A percentile compares a stretch with the other conserved stretches of the same genome.
These are phyloP conservation scores for Acanthurus tractus DNA, from an alignment of 2,797 vertebrate species.

Conservation along the genomic window DNA sequence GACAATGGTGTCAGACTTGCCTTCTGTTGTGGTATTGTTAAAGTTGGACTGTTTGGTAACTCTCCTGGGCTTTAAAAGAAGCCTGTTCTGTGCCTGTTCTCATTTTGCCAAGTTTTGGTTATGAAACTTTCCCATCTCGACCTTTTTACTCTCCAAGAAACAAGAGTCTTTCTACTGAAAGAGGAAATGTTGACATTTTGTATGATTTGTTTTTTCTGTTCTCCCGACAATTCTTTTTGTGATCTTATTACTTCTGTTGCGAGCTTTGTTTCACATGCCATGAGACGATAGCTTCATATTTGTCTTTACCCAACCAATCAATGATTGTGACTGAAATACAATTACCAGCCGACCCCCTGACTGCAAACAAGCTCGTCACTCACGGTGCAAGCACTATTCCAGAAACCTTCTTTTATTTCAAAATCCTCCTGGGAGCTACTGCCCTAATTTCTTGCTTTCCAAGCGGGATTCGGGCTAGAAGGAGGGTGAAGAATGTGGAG, in stretches of 20 bases:
- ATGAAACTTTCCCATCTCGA: constrained; percentile 3
- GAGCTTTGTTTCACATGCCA: constrained; percentile 30
- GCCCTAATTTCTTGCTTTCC: constrained; percentile 78
- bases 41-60: background rate
- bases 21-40: constrained; percentile 5
- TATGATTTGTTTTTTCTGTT: constrained; percentile 13
- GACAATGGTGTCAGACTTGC: constrained; percentile 18
- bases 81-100: constrained; percentile 5
- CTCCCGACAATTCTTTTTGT: constrained; percentile 10
- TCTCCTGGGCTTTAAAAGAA: background rate
- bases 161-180: background rate
- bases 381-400: constrained; percentile 57
- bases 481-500: constrained; percentile 75
- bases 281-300: constrained; percentile 52
- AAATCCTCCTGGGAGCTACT: constrained; percentile 68
- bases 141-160: background rate
- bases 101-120: constrained; percentile 15
- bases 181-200: constrained; percentile 23
- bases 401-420: constrained; percentile 77
- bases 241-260: constrained; percentile 31
- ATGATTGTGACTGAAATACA: constrained; percentile 62
- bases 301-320: constrained; percentile 48
- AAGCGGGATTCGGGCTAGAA: constrained; percentile 78
- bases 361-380: constrained; percentile 61
- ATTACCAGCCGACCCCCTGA: constrained; percentile 58